Evolutionary conservation across 2,113 vertebrate genomes (phyloP).

Genomic region (Castor canadensis): DNA sequence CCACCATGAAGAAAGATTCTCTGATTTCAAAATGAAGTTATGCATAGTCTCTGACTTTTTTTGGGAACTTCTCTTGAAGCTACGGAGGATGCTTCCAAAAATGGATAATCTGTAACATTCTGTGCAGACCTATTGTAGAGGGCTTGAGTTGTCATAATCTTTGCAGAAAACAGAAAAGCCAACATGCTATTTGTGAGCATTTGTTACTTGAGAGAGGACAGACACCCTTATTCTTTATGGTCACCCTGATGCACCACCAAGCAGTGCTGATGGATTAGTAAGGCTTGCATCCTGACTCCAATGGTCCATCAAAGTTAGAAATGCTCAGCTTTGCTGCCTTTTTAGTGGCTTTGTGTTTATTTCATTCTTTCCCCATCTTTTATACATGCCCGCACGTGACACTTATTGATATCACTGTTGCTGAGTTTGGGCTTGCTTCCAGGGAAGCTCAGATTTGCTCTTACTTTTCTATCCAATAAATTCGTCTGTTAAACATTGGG

Average conservation of each 20-base stretch:
- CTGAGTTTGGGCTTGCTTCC: conserved; percentile 65
- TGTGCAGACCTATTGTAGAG: neutral
- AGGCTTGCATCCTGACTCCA: neutral
- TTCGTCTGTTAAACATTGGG: conserved; percentile 72
- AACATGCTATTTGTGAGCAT: neutral
- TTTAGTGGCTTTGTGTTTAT: conserved; percentile 52
- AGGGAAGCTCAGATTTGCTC: conserved; percentile 60
- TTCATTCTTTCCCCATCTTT: conserved; percentile 43
- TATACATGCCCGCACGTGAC: conserved; percentile 38
- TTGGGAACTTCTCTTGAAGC: neutral
- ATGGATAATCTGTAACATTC: neutral
- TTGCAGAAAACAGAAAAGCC: neutral
- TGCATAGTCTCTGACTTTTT: neutral
- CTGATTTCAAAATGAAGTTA: neutral
- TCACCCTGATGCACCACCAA: neutral
- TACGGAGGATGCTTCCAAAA: neutral
- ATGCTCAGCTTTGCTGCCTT: conserved; percentile 1
- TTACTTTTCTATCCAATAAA: conserved; percentile 70
- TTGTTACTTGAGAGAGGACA: neutral
- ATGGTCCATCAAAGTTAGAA: conserved; percentile 28
- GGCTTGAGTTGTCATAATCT: neutral
- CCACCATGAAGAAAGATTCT: conserved; percentile 31
- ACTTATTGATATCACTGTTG: conserved; percentile 52
- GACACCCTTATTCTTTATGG: neutral
- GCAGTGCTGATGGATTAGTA: neutral